A percentile compares a stretch with the other conserved stretches of the same genome.
Evolutionary conservation across 2,888 invertebrate genomes (phyloP).

Genomic region (Anarsia innoxiella): DNA sequence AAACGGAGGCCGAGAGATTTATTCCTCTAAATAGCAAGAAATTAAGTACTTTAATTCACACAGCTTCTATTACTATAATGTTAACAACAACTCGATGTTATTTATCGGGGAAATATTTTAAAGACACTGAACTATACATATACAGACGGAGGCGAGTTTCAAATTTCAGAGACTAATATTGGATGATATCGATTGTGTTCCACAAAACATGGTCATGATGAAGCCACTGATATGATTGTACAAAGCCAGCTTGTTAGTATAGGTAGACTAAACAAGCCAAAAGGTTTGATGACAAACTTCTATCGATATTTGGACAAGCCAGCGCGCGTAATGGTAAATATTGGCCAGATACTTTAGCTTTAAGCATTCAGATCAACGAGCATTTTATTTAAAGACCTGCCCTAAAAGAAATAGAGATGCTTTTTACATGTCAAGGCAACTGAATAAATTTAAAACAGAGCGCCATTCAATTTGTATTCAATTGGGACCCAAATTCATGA

Average conservation of each 20-base stretch:
- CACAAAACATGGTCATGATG: constrained; percentile 12
- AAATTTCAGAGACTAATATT: constrained; percentile 7
- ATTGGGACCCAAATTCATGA: constrained; percentile 14
- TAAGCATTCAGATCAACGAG: no score
- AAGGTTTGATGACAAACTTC: no score
- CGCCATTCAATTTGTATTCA: constrained; percentile 17
- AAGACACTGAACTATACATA: no score
- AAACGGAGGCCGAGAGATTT: constrained; percentile 18
- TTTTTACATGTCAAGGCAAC: no score
- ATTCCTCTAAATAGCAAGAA: constrained; percentile 17
- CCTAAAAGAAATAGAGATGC: no score
- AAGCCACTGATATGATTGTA: constrained; percentile 19
- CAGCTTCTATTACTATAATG: background rate
- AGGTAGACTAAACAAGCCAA: constrained; percentile 39
- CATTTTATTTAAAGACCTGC: no score
- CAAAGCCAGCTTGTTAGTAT: constrained; percentile 25
- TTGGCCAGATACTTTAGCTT: no score
- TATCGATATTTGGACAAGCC: no score
- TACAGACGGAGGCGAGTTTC: no score
- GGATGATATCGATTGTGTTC: constrained; percentile 14
- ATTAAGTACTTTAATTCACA: constrained; percentile 8
- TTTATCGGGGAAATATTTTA: no score
- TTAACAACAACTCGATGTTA: no score
- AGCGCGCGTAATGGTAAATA: no score
- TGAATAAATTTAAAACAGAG: constrained; percentile 9